These are phyloP conservation scores for Hirtodrosophila alboralis DNA, from an alignment of 2,888 invertebrate species.

Conservation along the genomic window DNA sequence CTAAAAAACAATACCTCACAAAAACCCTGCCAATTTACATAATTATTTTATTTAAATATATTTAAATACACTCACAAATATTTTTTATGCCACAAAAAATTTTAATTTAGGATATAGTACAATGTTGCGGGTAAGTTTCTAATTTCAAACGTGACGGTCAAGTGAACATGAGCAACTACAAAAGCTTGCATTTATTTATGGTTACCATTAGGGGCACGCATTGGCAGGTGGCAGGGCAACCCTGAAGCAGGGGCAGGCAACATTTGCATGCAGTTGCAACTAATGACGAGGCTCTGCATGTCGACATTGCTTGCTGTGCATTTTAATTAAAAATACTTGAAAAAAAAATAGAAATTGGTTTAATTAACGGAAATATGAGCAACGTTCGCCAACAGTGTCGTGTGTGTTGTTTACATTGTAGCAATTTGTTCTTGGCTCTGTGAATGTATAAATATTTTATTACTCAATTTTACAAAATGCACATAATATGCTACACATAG, in stretches of 20 bases:
- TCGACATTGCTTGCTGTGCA: slow-evolving; percentile 41
- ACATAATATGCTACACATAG: not conserved
- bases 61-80: no score
- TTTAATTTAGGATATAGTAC: no score
- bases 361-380: slow-evolving; percentile 65
- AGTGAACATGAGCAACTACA: slow-evolving; percentile 53
- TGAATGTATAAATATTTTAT: slow-evolving; percentile 6
- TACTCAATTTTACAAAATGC: slow-evolving; percentile 6
- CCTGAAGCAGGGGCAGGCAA: slow-evolving; percentile 10
- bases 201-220: slow-evolving; percentile 14
- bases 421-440: slow-evolving; percentile 14
- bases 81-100: no score
- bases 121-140: slow-evolving; percentile 67
- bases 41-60: no score
- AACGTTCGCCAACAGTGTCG: not conserved
- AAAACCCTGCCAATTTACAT: no score
- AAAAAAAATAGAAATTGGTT: slow-evolving; percentile 12
- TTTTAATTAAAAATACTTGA: slow-evolving; percentile 72
- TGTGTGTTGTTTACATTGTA: slow-evolving; percentile 1
- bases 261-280: slow-evolving; percentile 57
- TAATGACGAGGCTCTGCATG: slow-evolving; percentile 19
- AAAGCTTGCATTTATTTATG: slow-evolving; percentile 9
- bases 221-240: slow-evolving; percentile 21
- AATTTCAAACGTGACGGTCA: slow-evolving; percentile 56
- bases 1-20: no score